Conservation (phyloP, 2,888 invertebrate genomes). For the Pristionchus japonicus region DNA sequence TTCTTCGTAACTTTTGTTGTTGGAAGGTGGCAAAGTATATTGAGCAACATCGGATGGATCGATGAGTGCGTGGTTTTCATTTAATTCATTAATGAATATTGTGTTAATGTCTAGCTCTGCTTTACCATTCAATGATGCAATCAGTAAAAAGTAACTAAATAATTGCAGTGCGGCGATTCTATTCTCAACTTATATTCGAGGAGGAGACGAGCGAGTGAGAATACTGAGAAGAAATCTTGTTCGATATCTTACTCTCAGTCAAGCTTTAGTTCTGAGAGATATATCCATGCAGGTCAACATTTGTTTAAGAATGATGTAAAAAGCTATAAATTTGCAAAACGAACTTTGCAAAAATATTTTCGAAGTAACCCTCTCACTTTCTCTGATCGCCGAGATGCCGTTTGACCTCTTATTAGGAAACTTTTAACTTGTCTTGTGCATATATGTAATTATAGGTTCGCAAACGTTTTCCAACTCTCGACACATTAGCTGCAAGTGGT, state of each 20-base stretch:
- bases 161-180: conserved; percentile 68
- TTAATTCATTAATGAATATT: neutral
- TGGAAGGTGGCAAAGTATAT: conserved; percentile 62
- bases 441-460: conserved; percentile 50
- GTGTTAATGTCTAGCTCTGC: neutral
- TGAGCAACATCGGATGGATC: conserved; percentile 66
- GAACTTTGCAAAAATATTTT: too few relatives aligned
- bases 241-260: conserved; percentile 60
- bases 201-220: conserved; percentile 56
- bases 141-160: too few relatives aligned
- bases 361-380: too few relatives aligned
- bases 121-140: too few relatives aligned
- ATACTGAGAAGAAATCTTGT: conserved; percentile 60
- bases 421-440: neutral
- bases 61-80: conserved; percentile 57
- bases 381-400: too few relatives aligned
- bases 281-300: conserved; percentile 61
- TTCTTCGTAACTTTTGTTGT: conserved; percentile 68
- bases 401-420: too few relatives aligned
- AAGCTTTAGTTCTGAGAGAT: conserved; percentile 63
- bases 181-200: conserved; percentile 62
- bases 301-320: too few relatives aligned
- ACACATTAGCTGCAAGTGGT: conserved; percentile 60
- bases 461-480: conserved; percentile 66
- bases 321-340: too few relatives aligned